These are phyloP conservation scores for Myotis findleyi DNA, from an alignment of 2,797 vertebrate species.

Conservation along the genomic window DNA sequence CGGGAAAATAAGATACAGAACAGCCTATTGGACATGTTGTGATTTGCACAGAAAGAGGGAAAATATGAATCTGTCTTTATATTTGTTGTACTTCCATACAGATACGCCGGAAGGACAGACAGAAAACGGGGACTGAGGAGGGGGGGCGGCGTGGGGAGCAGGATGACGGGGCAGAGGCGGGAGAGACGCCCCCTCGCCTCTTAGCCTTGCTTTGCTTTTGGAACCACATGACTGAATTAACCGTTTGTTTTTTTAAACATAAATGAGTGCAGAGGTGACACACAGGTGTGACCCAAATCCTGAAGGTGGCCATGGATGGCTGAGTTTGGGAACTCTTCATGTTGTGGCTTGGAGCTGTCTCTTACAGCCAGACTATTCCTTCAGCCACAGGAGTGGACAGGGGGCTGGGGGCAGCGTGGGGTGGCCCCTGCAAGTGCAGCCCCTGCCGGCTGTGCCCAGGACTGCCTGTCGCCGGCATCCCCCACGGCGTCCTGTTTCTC, in stretches of 20 bases:
- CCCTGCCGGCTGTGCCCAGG: rapidly evolving
- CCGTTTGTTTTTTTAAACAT: background rate
- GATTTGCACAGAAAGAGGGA: background rate
- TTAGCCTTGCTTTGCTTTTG: slow-evolving; percentile 22
- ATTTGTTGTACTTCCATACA: background rate
- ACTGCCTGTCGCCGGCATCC: rapidly evolving
- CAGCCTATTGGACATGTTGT: background rate
- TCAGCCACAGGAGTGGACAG: background rate
- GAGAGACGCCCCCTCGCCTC: background rate
- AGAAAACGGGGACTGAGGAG: background rate
- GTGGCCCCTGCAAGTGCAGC: too few relatives aligned
- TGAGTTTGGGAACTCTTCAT: background rate
- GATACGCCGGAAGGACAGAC: background rate
- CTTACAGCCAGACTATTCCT: background rate
- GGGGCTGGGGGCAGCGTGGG: background rate
- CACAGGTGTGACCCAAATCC: slow-evolving; percentile 10
- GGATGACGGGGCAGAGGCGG: background rate
- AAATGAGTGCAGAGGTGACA: background rate
- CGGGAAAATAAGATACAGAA: background rate
- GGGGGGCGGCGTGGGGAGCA: background rate
- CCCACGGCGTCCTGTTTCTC: background rate
- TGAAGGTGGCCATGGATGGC: background rate
- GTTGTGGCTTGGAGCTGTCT: background rate
- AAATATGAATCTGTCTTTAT: background rate
- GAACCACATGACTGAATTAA: background rate